Evolutionary conservation across 2,113 vertebrate species (phyloP), one percentile per base, ranked within the genome.

Genomic region (Siniperca chuatsi): DNA sequence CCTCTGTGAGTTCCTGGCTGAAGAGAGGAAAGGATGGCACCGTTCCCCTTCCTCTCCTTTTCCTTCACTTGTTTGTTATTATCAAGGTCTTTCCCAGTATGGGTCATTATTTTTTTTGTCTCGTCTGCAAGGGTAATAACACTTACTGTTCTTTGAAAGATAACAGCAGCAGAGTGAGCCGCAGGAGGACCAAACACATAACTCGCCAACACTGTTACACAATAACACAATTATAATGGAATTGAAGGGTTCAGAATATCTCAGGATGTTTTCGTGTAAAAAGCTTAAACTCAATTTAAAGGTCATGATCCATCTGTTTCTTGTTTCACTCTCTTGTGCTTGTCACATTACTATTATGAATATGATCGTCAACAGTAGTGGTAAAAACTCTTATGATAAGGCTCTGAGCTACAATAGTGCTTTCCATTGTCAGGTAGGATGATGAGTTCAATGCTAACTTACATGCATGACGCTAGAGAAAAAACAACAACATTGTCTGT

Each of bases 101-200:
- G 70, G 83, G 79, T 91, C 75, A 84, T 84, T 83, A 61, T 75
- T 85, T 70, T 33, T 62, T 23, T 65, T 62, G 57, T 85, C 72
- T 89, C 78, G 75, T 89, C 78, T 82, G 62, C 78, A 42, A 81
- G 29, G 37, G 37, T 83, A 83, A 87, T 79, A 84, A 84, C 62
- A 64, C 70, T 79, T 75, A 73, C 75, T 81, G 79, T 87, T 92
- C 69, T 84, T 71, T 81, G 79, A 86, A 72, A 62, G 80, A 90
- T 87, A 90, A 88, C 73, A 66, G 60, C 78, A 58, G 25, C 46
- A 48, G 78, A 77, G 37, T 0, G 20, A 82, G 66, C 70, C 87
- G 66, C 66, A 48, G 58, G 85, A 90, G 65, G 68, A 75, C 46
- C 60, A 8, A 44, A 20, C 64, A 42, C 73, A 1, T 16, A 79